Conservation (phyloP, 1,140 invertebrate species). For the Oryctes rhinoceros region DNA sequence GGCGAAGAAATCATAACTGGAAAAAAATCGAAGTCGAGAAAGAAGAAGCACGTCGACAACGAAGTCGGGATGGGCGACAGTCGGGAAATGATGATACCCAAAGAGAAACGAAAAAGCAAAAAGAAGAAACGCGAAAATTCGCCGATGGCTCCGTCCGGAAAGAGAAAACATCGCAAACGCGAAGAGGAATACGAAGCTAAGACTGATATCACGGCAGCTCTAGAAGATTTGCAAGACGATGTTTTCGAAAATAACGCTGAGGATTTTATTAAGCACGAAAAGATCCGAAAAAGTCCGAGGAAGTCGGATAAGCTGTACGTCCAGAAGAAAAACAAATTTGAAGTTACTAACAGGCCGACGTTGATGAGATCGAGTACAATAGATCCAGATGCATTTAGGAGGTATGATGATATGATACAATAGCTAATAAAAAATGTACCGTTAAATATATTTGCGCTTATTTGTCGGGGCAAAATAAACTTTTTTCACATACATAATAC, state of each 20-base stretch:
- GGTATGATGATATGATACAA: not conserved
- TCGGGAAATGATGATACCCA: conserved; percentile 60
- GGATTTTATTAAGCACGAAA: conserved; percentile 52
- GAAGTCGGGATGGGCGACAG: conserved; percentile 59
- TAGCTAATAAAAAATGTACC: not conserved
- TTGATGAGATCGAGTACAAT: conserved; percentile 19
- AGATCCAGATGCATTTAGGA: conserved; percentile 26
- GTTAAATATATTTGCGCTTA: not conserved
- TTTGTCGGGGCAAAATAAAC: not conserved
- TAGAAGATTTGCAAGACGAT: conserved; percentile 60
- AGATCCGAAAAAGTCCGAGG: conserved; percentile 55
- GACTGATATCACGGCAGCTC: conserved; percentile 57
- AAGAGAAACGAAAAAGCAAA: conserved; percentile 58
- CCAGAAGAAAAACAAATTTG: conserved; percentile 59
- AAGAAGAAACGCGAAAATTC: conserved; percentile 59
- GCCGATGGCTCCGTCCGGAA: conserved; percentile 48
- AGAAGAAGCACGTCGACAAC: conserved; percentile 51
- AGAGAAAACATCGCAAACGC: conserved; percentile 55
- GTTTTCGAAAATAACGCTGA: conserved; percentile 58
- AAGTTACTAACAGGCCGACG: conserved; percentile 44
- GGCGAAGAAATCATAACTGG: conserved; percentile 53
- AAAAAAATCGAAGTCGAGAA: conserved; percentile 57
- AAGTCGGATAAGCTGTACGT: conserved; percentile 58
- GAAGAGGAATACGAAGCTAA: conserved; percentile 58
- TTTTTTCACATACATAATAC: too few species aligned